Percentiles rank a stretch among this genome's conserved stretches.
phyloP scores from a whole-genome alignment of 2,113 vertebrate species.

The Antennarius striatus region DNA sequence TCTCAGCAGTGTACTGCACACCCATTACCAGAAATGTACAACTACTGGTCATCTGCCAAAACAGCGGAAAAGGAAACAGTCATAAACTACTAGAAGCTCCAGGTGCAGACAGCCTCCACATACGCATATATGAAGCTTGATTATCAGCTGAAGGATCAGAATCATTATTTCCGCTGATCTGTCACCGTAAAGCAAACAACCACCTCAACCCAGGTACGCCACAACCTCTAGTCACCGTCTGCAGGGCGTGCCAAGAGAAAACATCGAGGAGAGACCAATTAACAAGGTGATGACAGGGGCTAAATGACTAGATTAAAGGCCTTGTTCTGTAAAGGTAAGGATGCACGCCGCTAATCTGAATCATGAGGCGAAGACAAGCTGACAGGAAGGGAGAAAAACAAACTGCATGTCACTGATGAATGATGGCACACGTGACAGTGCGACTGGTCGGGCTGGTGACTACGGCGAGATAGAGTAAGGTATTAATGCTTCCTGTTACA shows the following conservation, averaged over 20 bases:
- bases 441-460: constrained; percentile 40
- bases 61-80: neutral
- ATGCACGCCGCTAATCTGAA: constrained; percentile 73
- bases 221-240: constrained; percentile 56
- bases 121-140: neutral
- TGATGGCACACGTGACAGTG: constrained; percentile 59
- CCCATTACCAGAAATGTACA: neutral
- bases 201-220: constrained; percentile 40
- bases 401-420: constrained; percentile 60
- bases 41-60: neutral
- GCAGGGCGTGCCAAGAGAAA: constrained; percentile 66
- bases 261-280: constrained; percentile 68
- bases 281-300: constrained; percentile 72
- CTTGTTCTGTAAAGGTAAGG: constrained; percentile 72
- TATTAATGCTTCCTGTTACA: neutral
- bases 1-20: neutral
- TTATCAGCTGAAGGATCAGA: constrained; percentile 15
- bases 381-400: constrained; percentile 73
- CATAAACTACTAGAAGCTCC: constrained; percentile 19
- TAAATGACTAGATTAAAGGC: constrained; percentile 76
- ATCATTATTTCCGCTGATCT: constrained; percentile 55
- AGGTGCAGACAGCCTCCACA: constrained; percentile 16
- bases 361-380: constrained; percentile 74
- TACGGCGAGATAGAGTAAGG: constrained; percentile 1
- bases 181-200: constrained; percentile 57